Evolutionary conservation across 1,140 invertebrate species (phyloP).

Genomic region (Armadillidium nasatum): DNA sequence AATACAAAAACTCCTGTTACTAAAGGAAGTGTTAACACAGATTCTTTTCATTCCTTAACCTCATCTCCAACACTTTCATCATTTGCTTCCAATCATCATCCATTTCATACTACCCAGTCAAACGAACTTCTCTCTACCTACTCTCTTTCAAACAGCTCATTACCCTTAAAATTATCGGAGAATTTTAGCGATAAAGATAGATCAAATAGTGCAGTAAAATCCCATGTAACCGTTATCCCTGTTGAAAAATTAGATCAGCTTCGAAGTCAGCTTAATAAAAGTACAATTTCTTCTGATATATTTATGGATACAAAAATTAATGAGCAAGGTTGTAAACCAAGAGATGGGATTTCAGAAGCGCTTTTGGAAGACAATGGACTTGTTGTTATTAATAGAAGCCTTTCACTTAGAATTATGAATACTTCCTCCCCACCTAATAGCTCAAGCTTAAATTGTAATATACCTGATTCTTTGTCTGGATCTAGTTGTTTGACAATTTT

Average conservation of each 20-base stretch:
- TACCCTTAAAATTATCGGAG: too few species aligned
- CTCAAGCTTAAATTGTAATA: constrained; percentile 21
- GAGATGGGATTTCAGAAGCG: constrained; percentile 5
- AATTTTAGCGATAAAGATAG: too few species aligned
- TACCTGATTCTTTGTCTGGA: constrained; percentile 19
- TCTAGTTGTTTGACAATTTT: constrained; percentile 37
- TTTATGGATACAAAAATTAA: not conserved
- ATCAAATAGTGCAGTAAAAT: not conserved
- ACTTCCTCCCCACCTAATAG: constrained; percentile 16
- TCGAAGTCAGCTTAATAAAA: not conserved
- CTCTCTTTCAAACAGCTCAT: too few species aligned
- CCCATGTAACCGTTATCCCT: not conserved
- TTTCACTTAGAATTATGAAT: constrained; percentile 41
- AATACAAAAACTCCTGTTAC: not conserved
- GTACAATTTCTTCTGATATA: not conserved
- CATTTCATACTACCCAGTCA: not conserved
- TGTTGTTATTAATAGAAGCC: constrained; percentile 41
- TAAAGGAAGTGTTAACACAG: not conserved
- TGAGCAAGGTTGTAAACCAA: not conserved
- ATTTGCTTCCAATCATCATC: not conserved
- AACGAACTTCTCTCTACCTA: not conserved
- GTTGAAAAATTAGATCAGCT: not conserved
- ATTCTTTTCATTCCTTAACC: not conserved
- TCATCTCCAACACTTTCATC: not conserved
- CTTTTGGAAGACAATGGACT: constrained; percentile 38